Base-by-base conservation (phyloP, 92 coral and sea anemone species). In the Zoanthus solanderi region DNA sequence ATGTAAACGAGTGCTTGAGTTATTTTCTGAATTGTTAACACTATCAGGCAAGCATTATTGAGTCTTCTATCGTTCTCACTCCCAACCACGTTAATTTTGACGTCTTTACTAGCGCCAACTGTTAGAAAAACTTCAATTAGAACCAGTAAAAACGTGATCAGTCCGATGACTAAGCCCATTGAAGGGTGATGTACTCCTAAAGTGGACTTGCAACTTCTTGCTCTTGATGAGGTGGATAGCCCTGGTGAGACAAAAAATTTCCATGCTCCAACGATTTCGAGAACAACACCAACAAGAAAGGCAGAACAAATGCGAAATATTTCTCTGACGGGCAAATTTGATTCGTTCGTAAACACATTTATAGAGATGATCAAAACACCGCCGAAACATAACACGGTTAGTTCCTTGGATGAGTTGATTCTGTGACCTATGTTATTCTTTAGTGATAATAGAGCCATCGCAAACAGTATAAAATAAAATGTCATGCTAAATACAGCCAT, bases 101-200 rank as follows among this genome's bases (percentile, higher is more conserved):
- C 2, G 61, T 4, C 30, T 78, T 18, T n/a, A 69, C 66, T 50
- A 37, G 72, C 63, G 17, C 11, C 37, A 13, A 16, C 61, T 65
- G 34, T 63, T 0, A 86, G 68, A 63, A 71, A 68, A 10, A 76
- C 72, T n/a, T 84, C 92, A 11, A 69, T 52, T 12, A 53, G 31
- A 32, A 89, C 56, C 30, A 89, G 42, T 56, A 86, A 87, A 52
- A 77, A 67, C 1, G 92, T 89, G 17, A 89, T 69, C 12, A 32
- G 8, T 6, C 84, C 79, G 46, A 89, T 85, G 0, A 77, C 89
- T n/a, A 16, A 13, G 17, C 89, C 92, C 92, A 89, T 89, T 4
- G 85, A 89, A 14, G 89, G 89, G 45, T 89, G 89, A 5, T 89
- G 84, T 66, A 60, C 34, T 7, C 84, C 88, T 12, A 89, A 34